Percentiles rank a stretch among this genome's conserved stretches.
Conservation (phyloP, 2,113 vertebrate genomes). For the Chloropsis cyanopogon region DNA sequence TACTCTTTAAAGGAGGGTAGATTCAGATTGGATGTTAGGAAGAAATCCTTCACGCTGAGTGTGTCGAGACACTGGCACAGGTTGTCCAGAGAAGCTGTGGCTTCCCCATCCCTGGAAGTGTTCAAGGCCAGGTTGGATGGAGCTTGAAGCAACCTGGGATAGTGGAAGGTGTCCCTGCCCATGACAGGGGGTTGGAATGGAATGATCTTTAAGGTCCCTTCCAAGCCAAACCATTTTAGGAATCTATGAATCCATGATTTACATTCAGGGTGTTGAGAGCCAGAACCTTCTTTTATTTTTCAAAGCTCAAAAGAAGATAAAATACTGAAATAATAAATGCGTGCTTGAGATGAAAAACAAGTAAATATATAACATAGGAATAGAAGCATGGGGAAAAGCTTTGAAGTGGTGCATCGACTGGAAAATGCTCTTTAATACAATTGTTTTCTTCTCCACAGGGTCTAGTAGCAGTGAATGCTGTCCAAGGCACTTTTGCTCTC, state of each 20-base stretch:
- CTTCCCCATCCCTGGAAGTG: background rate
- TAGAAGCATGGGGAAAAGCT: background rate
- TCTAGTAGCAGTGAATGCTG: background rate
- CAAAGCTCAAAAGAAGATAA: background rate
- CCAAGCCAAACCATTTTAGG: background rate
- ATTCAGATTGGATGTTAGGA: background rate
- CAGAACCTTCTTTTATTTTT: background rate
- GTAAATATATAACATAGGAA: background rate
- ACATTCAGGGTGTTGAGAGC: background rate
- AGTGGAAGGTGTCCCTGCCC: background rate
- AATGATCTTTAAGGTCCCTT: background rate
- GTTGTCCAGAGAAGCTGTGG: background rate
- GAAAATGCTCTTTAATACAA: background rate
- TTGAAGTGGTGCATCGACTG: fast-evolving
- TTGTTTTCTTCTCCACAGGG: background rate
- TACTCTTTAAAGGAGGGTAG: background rate
- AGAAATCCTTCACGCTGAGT: background rate
- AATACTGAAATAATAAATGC: background rate
- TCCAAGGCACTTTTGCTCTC: background rate
- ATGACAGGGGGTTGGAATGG: background rate
- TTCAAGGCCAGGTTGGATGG: background rate
- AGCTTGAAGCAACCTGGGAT: background rate
- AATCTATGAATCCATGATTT: background rate
- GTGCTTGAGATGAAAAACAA: background rate
- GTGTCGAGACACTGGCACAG: background rate